Evolutionary conservation across 1,140 invertebrate genomes (phyloP).

Genomic region (Zaprionus ornatus): DNA sequence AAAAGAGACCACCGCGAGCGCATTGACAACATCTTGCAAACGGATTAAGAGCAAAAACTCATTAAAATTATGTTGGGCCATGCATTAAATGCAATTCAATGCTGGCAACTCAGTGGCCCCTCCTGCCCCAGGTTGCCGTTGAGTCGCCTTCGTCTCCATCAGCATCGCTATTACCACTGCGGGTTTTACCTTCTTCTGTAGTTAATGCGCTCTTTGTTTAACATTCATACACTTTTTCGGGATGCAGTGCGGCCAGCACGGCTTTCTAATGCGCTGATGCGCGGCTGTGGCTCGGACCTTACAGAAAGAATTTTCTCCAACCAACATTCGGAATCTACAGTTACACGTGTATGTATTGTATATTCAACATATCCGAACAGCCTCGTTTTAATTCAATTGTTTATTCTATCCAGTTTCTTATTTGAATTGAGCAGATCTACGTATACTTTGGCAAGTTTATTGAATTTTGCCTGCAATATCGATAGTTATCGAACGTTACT

Average conservation of each 20-base stretch:
- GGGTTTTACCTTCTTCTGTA: constrained; percentile 25
- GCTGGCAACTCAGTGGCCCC: constrained; percentile 45
- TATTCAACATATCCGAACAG: too few species aligned
- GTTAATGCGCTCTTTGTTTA: constrained; percentile 39
- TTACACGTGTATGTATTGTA: too few species aligned
- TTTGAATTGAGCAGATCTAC: too few species aligned
- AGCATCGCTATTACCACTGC: background rate
- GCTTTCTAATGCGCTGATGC: background rate
- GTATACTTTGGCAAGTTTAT: too few species aligned
- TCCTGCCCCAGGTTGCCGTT: background rate
- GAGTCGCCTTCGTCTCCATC: too few species aligned
- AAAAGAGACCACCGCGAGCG: constrained; percentile 57
- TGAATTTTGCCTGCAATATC: too few species aligned
- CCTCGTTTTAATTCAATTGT: too few species aligned
- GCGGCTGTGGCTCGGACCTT: background rate
- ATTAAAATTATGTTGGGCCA: constrained; percentile 79
- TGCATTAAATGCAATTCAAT: constrained; percentile 80
- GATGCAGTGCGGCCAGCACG: background rate
- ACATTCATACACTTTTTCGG: background rate
- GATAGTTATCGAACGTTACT: too few species aligned
- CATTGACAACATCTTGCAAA: constrained; percentile 80
- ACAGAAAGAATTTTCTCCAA: background rate
- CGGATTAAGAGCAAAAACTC: constrained; percentile 78
- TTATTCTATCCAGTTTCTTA: too few species aligned
- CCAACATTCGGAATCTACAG: background rate